These are phyloP conservation scores for Stenoptilia bipunctidactyla DNA, from an alignment of 2,888 invertebrate genomes.

Conservation along the genomic window DNA sequence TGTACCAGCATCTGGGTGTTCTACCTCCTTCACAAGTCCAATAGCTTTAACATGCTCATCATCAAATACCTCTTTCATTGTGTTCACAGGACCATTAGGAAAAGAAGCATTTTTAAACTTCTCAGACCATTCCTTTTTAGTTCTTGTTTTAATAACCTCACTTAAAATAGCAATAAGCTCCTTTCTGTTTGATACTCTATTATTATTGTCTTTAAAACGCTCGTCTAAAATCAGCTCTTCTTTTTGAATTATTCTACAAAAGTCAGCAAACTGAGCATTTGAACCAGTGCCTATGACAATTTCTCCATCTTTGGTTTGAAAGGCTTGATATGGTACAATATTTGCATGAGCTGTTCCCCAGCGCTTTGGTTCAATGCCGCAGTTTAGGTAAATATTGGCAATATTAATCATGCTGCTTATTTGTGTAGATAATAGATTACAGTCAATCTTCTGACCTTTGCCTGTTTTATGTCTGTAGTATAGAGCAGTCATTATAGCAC, in stretches of 20 bases:
- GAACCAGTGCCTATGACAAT: constrained; percentile 91
- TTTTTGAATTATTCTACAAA: constrained; percentile 76
- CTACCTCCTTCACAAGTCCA: constrained; percentile 78
- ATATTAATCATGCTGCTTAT: constrained; percentile 90
- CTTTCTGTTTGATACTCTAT: constrained; percentile 82
- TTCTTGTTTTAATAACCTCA: constrained; percentile 69
- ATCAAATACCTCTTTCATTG: constrained; percentile 85
- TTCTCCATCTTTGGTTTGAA: constrained; percentile 84
- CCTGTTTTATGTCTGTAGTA: constrained; percentile 82
- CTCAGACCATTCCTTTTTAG: constrained; percentile 80
- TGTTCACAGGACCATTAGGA: constrained; percentile 93
- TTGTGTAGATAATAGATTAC: constrained; percentile 94
- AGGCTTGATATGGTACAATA: constrained; percentile 95
- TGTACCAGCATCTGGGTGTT: constrained; percentile 77
- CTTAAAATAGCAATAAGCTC: constrained; percentile 75
- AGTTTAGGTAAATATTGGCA: constrained; percentile 91
- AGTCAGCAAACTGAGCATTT: constrained; percentile 81
- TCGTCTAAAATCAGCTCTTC: constrained; percentile 72
- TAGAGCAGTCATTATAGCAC: constrained; percentile 93
- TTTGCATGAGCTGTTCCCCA: constrained; percentile 96
- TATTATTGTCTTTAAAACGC: constrained; percentile 79
- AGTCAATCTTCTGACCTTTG: constrained; percentile 92
- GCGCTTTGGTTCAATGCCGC: constrained; percentile 79
- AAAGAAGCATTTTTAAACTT: constrained; percentile 81
- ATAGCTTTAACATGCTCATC: constrained; percentile 87